Base-by-base conservation (phyloP, 2,113 vertebrate species). In the Pionites leucogaster region DNA sequence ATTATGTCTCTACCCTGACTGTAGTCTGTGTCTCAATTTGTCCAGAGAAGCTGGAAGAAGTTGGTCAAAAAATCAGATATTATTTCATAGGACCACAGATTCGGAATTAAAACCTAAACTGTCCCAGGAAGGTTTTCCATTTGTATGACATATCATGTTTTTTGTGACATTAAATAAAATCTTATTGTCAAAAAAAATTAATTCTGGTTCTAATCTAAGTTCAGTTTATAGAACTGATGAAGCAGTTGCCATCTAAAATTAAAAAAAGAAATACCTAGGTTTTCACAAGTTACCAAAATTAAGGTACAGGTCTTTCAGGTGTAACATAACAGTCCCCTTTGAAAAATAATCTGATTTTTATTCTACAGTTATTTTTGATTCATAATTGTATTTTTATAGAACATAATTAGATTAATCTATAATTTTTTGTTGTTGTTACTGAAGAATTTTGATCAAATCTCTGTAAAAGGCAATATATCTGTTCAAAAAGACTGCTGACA, bases 61-160 rank as follows among this genome's bases (percentile, higher is more conserved):
- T 22, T 39, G 41, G 6, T 79, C 13, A 31, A 70, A 78, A 93
- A 59, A 14, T 13, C 44, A 72, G n/a, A 68, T 37, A 33, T 31
- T 75, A 27, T 41, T 87, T 31, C n/a, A 49, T 12, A 27, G 41
- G 22, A 84, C 8, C 44, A 79, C 9, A 68, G 27, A 57, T 60
- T 35, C 1, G 2, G 83, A 92, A 86, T 60, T 72, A 68, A 95
- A 92, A 86, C 20, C 29, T 33, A 37, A 90, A 69, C 6, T 44
- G 12, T 28, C 25, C 7, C 55, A 27, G 16, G 7, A 68, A 52
- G 29, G 1, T 50, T 90, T 90, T 82, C 37, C 4, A 49, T 71
- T 39, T 1, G 0, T 49, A 59, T 37, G 41, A 41, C 4, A 37
- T 53, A 59, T 15, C 9, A 33, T 0, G 1, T 16, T 59, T 44